Conservation (phyloP, 2,888 invertebrate species). For the Pomacea canaliculata region DNA sequence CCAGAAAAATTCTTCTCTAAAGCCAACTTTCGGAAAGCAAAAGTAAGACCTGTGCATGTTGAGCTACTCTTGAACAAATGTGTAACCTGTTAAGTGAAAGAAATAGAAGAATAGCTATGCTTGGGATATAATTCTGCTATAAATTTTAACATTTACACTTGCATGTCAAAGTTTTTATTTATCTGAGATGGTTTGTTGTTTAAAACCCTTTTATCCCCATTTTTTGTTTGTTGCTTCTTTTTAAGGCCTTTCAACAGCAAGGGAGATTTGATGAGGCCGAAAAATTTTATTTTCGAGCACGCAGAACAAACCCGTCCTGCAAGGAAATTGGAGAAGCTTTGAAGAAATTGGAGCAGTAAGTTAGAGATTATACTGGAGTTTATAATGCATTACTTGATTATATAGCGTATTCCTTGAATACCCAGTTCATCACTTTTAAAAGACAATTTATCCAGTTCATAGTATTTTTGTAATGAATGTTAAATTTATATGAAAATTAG, state of each 20-base stretch:
- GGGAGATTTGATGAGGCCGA: slow-evolving; percentile 8
- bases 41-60: slow-evolving; percentile 20
- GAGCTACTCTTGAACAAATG: too few relatives aligned
- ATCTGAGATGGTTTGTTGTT: neutral
- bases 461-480: too few relatives aligned
- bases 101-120: too few relatives aligned
- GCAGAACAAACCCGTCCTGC: slow-evolving; percentile 32
- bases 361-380: neutral
- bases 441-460: too few relatives aligned
- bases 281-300: slow-evolving; percentile 11
- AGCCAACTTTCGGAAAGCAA: slow-evolving; percentile 35
- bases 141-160: too few relatives aligned
- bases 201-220: neutral
- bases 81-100: too few relatives aligned
- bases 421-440: too few relatives aligned
- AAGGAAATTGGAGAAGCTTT: slow-evolving; percentile 43
- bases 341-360: slow-evolving; percentile 46
- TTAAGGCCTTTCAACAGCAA: slow-evolving; percentile 5
- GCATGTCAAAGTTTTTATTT: too few relatives aligned
- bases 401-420: too few relatives aligned
- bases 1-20: slow-evolving; percentile 22
- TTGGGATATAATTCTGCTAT: too few relatives aligned
- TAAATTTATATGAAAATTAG: too few relatives aligned
- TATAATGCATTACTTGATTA: too few relatives aligned
- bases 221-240: neutral